Percentiles rank a stretch among this genome's conserved stretches.
Evolutionary conservation across 30 jellyfish, hydroid and myxozoan species (phyloP).

Genomic region (Cassiopea andromeda): DNA sequence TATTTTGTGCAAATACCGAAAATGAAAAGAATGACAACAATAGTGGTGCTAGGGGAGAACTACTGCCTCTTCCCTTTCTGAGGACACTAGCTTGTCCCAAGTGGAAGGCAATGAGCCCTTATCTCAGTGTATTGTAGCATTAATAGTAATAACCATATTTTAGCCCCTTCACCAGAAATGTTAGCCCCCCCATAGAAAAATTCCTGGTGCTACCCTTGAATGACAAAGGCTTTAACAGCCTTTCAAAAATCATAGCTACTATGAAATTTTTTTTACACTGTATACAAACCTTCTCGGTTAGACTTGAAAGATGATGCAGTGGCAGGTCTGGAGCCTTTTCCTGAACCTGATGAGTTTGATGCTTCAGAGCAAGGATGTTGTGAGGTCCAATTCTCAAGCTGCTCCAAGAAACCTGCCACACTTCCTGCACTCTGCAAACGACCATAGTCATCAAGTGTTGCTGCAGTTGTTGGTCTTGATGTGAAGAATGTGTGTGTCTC

Average conservation of each 20-base stretch:
- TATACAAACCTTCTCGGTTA: constrained; percentile 51
- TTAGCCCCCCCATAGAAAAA: too few species aligned
- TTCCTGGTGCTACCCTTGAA: too few species aligned
- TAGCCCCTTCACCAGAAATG: too few species aligned
- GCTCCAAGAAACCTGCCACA: constrained; percentile 80
- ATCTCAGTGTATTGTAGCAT: too few species aligned
- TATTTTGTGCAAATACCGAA: too few species aligned
- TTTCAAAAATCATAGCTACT: background rate
- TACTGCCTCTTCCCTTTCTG: too few species aligned
- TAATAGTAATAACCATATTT: too few species aligned
- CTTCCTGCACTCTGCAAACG: constrained; percentile 72
- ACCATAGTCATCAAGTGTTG: constrained; percentile 63
- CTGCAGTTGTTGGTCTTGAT: constrained; percentile 84
- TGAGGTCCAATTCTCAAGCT: constrained; percentile 75
- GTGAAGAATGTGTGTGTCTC: constrained; percentile 57
- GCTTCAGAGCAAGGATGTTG: constrained; percentile 71
- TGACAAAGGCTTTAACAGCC: too few species aligned
- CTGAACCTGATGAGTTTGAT: constrained; percentile 41
- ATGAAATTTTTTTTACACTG: background rate
- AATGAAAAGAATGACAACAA: too few species aligned
- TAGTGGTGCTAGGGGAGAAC: too few species aligned
- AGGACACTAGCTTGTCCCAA: too few species aligned
- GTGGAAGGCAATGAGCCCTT: too few species aligned
- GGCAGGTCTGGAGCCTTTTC: constrained; percentile 70
- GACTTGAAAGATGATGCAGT: constrained; percentile 57